phyloP scores from a whole-genome alignment of 2,888 invertebrate genomes.

The Cephonodes hylas region DNA sequence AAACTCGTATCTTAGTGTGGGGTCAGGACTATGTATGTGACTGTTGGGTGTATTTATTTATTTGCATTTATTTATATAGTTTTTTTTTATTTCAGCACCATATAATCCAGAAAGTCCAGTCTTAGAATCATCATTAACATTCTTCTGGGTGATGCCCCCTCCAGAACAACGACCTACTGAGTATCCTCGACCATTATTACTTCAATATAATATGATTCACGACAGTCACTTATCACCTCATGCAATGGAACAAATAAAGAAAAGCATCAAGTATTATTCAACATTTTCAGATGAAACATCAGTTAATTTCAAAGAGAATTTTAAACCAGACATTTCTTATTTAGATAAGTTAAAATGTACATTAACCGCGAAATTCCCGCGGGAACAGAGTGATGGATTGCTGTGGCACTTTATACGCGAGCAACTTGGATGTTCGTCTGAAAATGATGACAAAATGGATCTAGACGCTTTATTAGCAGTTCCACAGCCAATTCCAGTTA shows the following conservation, averaged over 20 bases:
- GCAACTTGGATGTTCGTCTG: conserved; percentile 84
- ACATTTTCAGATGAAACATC: conserved; percentile 74
- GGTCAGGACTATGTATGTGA: too few relatives aligned
- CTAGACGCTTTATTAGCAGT: conserved; percentile 80
- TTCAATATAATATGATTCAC: conserved; percentile 91
- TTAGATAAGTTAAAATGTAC: conserved; percentile 93
- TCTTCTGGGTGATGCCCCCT: conserved; percentile 98
- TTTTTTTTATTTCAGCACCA: conserved; percentile 83
- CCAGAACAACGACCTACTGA: conserved; percentile 95
- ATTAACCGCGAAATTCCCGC: conserved; percentile 89
- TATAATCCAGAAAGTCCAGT: conserved; percentile 90
- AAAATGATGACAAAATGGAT: conserved; percentile 86
- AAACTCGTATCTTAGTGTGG: too few relatives aligned
- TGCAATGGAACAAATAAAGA: conserved; percentile 92
- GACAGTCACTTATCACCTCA: conserved; percentile 91
- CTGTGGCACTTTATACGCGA: conserved; percentile 91
- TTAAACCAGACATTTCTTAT: conserved; percentile 87
- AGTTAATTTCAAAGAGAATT: conserved; percentile 80
- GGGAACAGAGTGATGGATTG: conserved; percentile 88
- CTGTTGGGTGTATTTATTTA: too few relatives aligned
- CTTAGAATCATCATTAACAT: conserved; percentile 90
- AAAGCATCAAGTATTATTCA: conserved; percentile 91
- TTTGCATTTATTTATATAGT: not conserved
- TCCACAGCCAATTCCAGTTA: conserved; percentile 75
- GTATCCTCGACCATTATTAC: conserved; percentile 94